phyloP scores from a whole-genome alignment of 2,113 vertebrate species.

The Pristiophorus japonicus region DNA sequence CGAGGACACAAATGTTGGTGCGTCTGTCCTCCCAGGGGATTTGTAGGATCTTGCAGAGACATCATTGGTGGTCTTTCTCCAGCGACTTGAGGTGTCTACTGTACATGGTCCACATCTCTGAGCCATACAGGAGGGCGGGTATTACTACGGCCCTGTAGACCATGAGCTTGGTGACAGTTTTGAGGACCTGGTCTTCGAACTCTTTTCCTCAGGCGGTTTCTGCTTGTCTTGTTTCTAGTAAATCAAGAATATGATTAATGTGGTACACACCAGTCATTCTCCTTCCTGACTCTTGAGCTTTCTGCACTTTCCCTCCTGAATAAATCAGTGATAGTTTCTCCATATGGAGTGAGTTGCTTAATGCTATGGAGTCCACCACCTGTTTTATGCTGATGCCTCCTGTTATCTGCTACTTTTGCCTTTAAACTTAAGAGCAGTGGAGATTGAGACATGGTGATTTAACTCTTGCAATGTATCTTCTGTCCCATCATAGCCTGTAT shows the following conservation, averaged over 20 bases:
- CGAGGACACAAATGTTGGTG: no score
- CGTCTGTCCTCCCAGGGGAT: no score
- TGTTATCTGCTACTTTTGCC: slow-evolving; percentile 10
- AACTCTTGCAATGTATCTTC: not conserved
- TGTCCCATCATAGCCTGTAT: not conserved
- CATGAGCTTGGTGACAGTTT: no score
- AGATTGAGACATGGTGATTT: not conserved
- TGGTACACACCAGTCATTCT: not conserved
- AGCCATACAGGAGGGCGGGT: no score
- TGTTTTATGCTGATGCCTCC: not conserved
- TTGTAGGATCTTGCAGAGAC: no score
- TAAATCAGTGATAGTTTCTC: slow-evolving; percentile 2
- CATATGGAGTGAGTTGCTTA: not conserved
- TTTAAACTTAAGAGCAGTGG: not conserved
- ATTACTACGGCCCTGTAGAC: no score
- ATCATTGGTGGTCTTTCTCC: no score
- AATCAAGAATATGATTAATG: not conserved
- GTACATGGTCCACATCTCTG: no score
- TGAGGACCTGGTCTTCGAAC: no score
- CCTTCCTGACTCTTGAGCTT: not conserved
- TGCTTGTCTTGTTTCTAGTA: no score
- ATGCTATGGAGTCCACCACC: not conserved
- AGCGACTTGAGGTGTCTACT: no score
- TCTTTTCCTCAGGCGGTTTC: no score
- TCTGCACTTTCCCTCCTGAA: not conserved